Evolutionary conservation across 2,888 invertebrate genomes (phyloP), one percentile per base, ranked within the genome.

Genomic region (Pocota personata): DNA sequence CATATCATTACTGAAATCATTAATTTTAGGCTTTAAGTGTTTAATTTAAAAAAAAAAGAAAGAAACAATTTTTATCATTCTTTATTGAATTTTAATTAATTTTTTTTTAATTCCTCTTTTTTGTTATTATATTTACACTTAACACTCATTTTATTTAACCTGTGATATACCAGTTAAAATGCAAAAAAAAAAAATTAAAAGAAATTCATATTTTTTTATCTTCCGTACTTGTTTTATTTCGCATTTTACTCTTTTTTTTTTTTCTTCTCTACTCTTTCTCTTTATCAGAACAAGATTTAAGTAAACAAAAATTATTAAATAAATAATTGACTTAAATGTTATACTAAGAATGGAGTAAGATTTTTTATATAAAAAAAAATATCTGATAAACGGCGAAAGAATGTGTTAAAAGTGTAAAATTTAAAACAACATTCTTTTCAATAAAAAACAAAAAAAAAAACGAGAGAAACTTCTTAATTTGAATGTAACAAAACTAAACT

Each of bases 241-340:
- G 1, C 35, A 10, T 50, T 14, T 60, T 19, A 46, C 3, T 16
- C 6, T 35, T 27, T 19, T 2, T 27, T n/a, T 10, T 46, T 19
- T 10, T 35, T 27, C 21, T 19, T 57, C 21, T 48, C 5, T 5
- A 40, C 21, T 58, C 24, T 76, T 62, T 69, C 16, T 16, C 64
- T 64, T 76, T 82, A 82, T 86, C 86, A 86, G 86, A 86, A 86
- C 86, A 82, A 71, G 86, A 72, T 77, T 52, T 58, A 84, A 73
- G 64, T 55, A 40, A 75, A 73, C 43, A 30, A 40, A 40, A 55
- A 57, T 21, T 40, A 62, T 71, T 72, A 24, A 62, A 32, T 58
- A 76, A 75, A 35, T 55, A 66, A 78, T 66, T 40, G 46, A 66
- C 71, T 82, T 82, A 67, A 82, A 86, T 72, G 75, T 80, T 76